Base-by-base conservation (phyloP, 2,888 invertebrate genomes). In the Portevinia maculata region DNA sequence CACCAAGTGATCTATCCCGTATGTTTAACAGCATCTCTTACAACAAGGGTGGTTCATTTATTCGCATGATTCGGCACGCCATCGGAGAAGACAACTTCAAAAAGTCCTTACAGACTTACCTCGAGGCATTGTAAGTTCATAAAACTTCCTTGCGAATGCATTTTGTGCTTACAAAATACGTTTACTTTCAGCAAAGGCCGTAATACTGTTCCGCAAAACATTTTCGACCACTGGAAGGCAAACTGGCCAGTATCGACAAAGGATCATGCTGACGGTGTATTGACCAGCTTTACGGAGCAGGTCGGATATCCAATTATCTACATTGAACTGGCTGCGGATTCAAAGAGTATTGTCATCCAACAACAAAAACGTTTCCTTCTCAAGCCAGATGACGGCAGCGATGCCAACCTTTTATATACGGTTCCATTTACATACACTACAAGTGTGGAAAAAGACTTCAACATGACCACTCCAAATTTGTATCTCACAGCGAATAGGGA, bases 21-120 rank as follows among this genome's bases (percentile, higher is more conserved):
- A 93, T 94, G 92, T 96, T 96, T 86, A 93, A 93, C 37, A 92
- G 91, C 1, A 92, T 95, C 71, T 92, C 93, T 0, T 96, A 96
- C 86, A 93, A 93, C 84, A 96, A 96, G 88, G 94, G 94, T 0
- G 93, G 92, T n/a, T 87, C 92, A 1, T 87, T 94, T 15, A 92
- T 95, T 64, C 92, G 95, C 84, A 95, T 95, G 95, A 91, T 95
- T 57, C 93, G 93, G 85, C 93, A 94, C 87, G 89, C 93, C 1
- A 90, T 95, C 44, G 94, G 94, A 1, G 87, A 88, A 0, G 87
- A 88, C 0, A 89, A 92, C 0, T 94, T 94, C 87, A 88, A 90
- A 85, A 85, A 86, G 32, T 93, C 94, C 1, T 88, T 95, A 44
- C 90, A 90, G 17, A 87, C 89, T 32, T 95, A 95, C 86, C 90